Evolutionary conservation across 53 echinoderm and acorn worm species (phyloP), one percentile per base, ranked within the genome.

Genomic region (Actinopyga echinites): DNA sequence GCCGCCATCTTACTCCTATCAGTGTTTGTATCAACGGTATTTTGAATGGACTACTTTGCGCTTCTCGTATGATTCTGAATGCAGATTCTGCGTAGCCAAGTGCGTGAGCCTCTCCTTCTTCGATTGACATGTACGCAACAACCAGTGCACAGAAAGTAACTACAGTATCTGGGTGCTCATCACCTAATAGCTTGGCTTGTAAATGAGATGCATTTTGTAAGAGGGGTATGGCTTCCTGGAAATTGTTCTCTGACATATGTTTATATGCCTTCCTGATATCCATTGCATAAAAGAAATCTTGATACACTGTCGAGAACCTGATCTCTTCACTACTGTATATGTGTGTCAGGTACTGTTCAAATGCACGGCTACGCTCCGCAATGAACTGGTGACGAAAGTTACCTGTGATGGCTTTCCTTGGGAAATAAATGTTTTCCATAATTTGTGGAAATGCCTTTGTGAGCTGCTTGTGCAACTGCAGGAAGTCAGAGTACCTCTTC

Each of bases 261-360:
- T 88, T 82, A 64, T 91, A 90, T 30, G 96, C 93, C n/a, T 89
- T 79, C 44, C 93, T 65, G 25, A 95, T 83, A 74, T 95, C 96
- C 59, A 84, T 86, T 69, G 93, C 91, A 83, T 95, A 95, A 73
- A 95, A 95, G 86, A 95, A 95, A 24, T 95, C 91, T 82, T 95
- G 93, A 67, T 87, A 95, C 67, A 86, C 90, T 4, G 36, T 79
- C 1, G 89, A 89, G 30, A 65, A 65, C 15, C 93, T 80, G 74
- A 95, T 85, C n/a, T 77, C 93, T 60, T 95, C 96, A 61, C 84
- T 73, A 32, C 81, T 64, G 64, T 80, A 91, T 22, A 89, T 85
- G 84, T 83, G 89, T 1, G 86, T 87, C 2, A 95, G 86, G 89
- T 91, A 95, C 54, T 89, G 87, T 83, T 95, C 96, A 81, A 95